A percentile compares a stretch with the other conserved stretches of the same genome.
Conservation (phyloP, 1,140 invertebrate genomes). For the Eufriesea mexicana region DNA sequence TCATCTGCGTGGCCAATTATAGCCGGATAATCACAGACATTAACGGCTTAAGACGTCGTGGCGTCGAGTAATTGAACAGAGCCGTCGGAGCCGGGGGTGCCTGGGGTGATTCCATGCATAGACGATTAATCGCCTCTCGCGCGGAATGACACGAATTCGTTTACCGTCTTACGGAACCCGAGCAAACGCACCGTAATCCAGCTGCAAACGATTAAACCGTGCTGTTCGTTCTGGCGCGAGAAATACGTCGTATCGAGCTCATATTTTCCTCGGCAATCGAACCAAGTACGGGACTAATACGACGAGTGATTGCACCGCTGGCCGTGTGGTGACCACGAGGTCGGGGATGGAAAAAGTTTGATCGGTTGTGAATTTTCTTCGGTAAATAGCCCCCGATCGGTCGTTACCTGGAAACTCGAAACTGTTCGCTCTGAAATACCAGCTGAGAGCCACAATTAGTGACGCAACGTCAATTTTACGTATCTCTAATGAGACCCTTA, state of each 20-base stretch:
- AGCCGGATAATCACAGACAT: background rate
- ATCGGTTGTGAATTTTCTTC: background rate
- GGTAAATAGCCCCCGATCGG: background rate
- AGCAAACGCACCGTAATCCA: background rate
- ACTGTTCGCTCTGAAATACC: background rate
- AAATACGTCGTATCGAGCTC: background rate
- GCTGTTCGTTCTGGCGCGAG: too few species aligned
- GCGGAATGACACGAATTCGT: constrained; percentile 15
- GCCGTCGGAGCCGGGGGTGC: background rate
- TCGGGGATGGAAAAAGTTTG: background rate
- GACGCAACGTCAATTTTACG: constrained; percentile 52
- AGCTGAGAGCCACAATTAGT: constrained; percentile 48
- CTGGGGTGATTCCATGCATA: constrained; percentile 2
- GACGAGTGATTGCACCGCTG: background rate
- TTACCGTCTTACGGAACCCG: background rate
- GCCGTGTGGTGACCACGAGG: background rate
- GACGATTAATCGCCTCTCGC: constrained; percentile 15
- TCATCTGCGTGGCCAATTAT: background rate
- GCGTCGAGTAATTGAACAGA: constrained; percentile 20
- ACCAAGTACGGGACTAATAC: too few species aligned
- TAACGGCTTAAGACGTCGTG: background rate
- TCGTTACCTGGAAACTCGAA: constrained; percentile 12
- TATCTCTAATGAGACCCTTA: constrained; percentile 6
- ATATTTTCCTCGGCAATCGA: background rate
- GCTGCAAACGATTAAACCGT: background rate